Evolutionary conservation across 2,888 invertebrate species (phyloP).

Genomic region (Mycogona germanica): DNA sequence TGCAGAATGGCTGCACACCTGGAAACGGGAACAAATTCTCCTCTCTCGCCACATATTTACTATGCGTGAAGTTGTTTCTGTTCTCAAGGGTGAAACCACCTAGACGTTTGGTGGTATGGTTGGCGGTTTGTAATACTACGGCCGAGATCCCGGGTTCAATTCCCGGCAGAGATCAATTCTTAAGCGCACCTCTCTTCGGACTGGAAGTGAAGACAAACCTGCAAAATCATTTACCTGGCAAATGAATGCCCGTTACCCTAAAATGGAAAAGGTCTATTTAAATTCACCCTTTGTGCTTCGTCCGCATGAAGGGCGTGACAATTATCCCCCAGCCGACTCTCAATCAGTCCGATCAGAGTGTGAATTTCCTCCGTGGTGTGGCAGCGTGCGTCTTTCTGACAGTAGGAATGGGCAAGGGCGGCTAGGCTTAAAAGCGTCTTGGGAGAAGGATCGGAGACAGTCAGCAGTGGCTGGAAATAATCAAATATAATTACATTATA

Average conservation of each 20-base stretch:
- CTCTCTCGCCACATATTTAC: no score
- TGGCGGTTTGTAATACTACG: no score
- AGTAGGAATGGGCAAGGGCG: conserved; percentile 2
- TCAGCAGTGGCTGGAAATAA: conserved; percentile 33
- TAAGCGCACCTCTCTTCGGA: no score
- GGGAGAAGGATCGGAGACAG: conserved; percentile 31
- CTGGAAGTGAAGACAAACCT: background rate
- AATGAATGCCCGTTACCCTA: background rate
- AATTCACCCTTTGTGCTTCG: background rate
- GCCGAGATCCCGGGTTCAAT: no score
- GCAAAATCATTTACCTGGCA: background rate
- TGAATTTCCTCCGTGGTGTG: background rate
- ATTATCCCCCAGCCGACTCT: background rate
- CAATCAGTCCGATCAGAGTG: background rate
- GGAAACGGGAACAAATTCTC: no score
- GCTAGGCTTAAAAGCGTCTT: conserved; percentile 1
- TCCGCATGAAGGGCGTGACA: background rate
- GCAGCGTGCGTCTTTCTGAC: conserved; percentile 2
- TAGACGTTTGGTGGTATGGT: no score
- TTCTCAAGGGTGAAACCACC: no score
- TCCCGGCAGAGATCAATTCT: no score
- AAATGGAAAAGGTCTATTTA: background rate
- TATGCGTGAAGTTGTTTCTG: no score
- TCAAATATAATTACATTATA: conserved; percentile 2
- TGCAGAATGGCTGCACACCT: no score